phyloP scores from a whole-genome alignment of 2,888 invertebrate genomes.

The Apomyelois bistriatella region DNA sequence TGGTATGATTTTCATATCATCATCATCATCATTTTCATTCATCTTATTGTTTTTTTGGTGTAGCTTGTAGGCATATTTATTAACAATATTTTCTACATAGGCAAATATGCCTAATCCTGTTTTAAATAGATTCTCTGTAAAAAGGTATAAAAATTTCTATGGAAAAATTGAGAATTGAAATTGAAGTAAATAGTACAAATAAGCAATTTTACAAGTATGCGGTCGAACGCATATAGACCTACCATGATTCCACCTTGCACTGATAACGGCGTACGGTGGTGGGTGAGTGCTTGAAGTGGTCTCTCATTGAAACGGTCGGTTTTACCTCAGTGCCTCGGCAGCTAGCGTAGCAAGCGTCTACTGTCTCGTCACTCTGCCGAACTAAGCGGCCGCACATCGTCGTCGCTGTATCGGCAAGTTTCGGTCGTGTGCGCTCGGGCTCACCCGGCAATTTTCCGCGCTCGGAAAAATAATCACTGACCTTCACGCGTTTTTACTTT shows the following conservation, averaged over 20 bases:
- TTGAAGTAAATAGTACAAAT: too few species aligned
- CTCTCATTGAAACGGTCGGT: slow-evolving; percentile 6
- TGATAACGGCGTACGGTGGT: slow-evolving; percentile 53
- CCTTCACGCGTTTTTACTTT: slow-evolving; percentile 45
- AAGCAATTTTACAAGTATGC: too few species aligned
- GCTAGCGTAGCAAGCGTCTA: background rate
- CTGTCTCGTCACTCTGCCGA: slow-evolving; percentile 33
- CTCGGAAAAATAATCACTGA: slow-evolving; percentile 56
- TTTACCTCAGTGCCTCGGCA: slow-evolving; percentile 11
- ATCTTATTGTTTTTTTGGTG: too few species aligned
- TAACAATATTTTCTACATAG: too few species aligned
- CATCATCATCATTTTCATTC: too few species aligned
- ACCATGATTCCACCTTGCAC: slow-evolving; percentile 52
- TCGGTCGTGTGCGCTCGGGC: slow-evolving; percentile 8
- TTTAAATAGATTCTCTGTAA: too few species aligned
- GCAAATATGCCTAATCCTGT: too few species aligned
- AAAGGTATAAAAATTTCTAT: too few species aligned
- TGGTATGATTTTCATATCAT: too few species aligned
- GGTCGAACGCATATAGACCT: background rate
- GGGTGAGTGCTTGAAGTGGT: slow-evolving; percentile 24
- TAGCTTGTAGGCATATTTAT: too few species aligned
- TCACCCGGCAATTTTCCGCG: slow-evolving; percentile 46
- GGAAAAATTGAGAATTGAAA: too few species aligned
- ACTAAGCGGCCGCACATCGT: background rate
- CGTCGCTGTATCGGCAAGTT: background rate